Conservation (phyloP, 2,797 vertebrate genomes). For the Parauchenoglanis ngamensis region DNA sequence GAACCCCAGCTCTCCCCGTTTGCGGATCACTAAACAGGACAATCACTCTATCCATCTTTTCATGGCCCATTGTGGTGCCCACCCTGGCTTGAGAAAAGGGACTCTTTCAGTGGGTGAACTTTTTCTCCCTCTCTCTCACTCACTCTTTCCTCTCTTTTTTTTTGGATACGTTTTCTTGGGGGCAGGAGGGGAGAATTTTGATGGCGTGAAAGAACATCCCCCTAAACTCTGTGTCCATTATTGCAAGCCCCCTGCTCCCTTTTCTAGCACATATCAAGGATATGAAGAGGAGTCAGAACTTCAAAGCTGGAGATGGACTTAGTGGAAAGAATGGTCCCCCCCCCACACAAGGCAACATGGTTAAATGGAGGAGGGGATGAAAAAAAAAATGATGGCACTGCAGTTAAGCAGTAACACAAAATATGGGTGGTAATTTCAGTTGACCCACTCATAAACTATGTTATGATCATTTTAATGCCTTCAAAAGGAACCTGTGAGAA, state of each 20-base stretch:
- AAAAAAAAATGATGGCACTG: background rate
- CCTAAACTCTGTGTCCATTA: constrained; percentile 73
- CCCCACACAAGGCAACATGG: constrained; percentile 19
- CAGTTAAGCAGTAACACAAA: constrained; percentile 6
- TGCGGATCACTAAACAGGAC: constrained; percentile 89
- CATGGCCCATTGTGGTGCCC: constrained; percentile 80
- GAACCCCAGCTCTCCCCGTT: constrained; percentile 76
- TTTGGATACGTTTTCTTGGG: constrained; percentile 57
- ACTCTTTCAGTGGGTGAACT: constrained; percentile 81
- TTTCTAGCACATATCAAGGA: constrained; percentile 77
- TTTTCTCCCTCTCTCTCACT: constrained; percentile 61
- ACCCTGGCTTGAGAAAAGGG: constrained; percentile 78
- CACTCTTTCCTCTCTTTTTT: constrained; percentile 59
- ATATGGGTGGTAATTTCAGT: constrained; percentile 1
- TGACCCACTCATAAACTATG: background rate
- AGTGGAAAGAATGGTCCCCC: constrained; percentile 57
- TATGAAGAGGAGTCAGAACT: constrained; percentile 81
- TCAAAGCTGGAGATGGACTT: constrained; percentile 72
- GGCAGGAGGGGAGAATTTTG: constrained; percentile 60
- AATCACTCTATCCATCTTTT: constrained; percentile 86
- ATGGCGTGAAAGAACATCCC: constrained; percentile 71
- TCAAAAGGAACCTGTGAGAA: background rate
- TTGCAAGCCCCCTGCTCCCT: constrained; percentile 66
- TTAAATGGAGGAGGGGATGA: constrained; percentile 25
- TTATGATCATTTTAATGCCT: background rate